Percentiles rank a stretch among this genome's conserved stretches.
phyloP scores from a whole-genome alignment of 2,888 invertebrate genomes.

The Andricus quercusramuli region DNA sequence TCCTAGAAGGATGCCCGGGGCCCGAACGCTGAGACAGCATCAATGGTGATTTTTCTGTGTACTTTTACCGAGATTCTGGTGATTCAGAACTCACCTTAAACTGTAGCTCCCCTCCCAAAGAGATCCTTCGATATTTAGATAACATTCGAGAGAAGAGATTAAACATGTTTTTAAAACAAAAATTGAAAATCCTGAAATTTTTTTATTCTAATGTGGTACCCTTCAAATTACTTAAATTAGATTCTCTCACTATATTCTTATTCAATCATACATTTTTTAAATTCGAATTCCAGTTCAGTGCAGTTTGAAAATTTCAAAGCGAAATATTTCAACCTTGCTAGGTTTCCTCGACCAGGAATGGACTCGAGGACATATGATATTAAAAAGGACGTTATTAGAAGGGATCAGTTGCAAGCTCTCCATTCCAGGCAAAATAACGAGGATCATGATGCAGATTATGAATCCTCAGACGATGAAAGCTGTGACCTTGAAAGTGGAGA shows the following conservation, averaged over 20 bases:
- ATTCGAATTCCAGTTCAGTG: slow-evolving; percentile 28
- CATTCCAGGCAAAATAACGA: slow-evolving; percentile 57
- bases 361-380: slow-evolving; percentile 70
- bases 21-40: too few relatives aligned
- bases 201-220: too few relatives aligned
- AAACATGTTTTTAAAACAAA: too few relatives aligned
- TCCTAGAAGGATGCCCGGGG: too few relatives aligned
- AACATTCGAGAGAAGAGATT: too few relatives aligned
- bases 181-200: too few relatives aligned
- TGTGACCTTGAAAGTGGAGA: slow-evolving; percentile 73
- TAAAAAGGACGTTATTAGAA: slow-evolving; percentile 57
- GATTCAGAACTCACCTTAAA: too few relatives aligned
- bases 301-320: slow-evolving; percentile 40
- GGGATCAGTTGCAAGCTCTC: slow-evolving; percentile 55
- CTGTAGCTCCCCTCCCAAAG: too few relatives aligned
- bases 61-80: too few relatives aligned
- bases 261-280: neutral
- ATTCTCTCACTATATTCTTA: neutral
- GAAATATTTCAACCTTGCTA: slow-evolving; percentile 47
- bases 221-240: neutral
- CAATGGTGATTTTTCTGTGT: too few relatives aligned
- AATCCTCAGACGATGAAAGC: slow-evolving; percentile 74
- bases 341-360: slow-evolving; percentile 55
- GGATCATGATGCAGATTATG: slow-evolving; percentile 67
- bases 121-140: too few relatives aligned